These are phyloP conservation scores for Pseudonaja textilis DNA, from an alignment of 2,113 vertebrate genomes.

Conservation along the genomic window DNA sequence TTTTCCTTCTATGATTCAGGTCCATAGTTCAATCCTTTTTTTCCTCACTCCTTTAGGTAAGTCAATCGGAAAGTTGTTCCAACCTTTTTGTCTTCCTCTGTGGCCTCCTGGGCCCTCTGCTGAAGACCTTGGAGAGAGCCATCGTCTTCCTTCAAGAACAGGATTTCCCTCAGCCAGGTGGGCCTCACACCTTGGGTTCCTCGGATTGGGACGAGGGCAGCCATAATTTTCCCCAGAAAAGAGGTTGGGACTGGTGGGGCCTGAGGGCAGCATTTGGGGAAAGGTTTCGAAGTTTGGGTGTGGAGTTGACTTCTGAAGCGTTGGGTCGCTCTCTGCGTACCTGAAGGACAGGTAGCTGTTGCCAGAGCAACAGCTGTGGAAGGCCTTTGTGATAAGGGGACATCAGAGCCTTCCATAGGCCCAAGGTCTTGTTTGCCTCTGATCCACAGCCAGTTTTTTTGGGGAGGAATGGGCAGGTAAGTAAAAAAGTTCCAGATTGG, in stretches of 20 bases:
- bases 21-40: background rate
- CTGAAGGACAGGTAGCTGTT: background rate
- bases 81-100: constrained; percentile 87
- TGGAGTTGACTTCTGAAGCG: background rate
- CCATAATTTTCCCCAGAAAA: background rate
- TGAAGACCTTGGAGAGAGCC: constrained; percentile 73
- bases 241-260: too few species aligned
- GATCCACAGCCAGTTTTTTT: background rate
- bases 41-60: constrained; percentile 67
- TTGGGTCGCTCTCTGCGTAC: background rate
- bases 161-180: constrained; percentile 34
- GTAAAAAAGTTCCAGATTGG: background rate
- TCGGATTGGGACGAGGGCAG: too few species aligned
- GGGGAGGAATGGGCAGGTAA: too few species aligned
- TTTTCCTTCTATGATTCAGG: background rate
- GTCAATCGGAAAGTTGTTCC: constrained; percentile 73
- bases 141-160: constrained; percentile 62
- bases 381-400: background rate
- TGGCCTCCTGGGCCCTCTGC: constrained; percentile 77
- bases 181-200: background rate
- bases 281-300: background rate
- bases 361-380: background rate
- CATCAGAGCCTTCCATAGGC: too few species aligned
- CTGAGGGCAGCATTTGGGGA: background rate
- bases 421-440: background rate